phyloP scores from a whole-genome alignment of 35 echinoderm and acorn worm genomes.

The Heliocidaris tuberculata region DNA sequence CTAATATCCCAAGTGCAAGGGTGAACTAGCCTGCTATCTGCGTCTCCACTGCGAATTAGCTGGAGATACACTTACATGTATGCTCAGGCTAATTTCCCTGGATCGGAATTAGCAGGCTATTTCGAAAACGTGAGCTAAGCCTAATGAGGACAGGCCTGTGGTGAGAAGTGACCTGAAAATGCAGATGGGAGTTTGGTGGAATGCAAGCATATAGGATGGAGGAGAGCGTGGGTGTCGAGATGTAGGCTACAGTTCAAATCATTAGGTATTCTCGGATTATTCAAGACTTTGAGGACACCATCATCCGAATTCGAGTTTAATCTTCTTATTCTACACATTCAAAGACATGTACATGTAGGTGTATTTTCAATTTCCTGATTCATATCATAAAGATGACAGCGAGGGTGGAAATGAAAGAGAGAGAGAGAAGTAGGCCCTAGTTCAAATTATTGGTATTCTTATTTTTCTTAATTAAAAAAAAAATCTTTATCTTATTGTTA shows the following conservation, averaged over 20 bases:
- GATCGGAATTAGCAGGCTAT: neutral
- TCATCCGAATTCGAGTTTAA: neutral
- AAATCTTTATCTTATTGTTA: neutral
- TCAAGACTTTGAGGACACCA: neutral
- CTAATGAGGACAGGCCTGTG: neutral
- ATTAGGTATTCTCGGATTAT: neutral
- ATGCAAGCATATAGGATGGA: neutral
- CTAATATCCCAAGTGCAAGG: too few relatives aligned
- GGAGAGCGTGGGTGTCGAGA: neutral
- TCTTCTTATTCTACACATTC: neutral
- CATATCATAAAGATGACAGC: neutral
- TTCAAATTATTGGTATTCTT: neutral
- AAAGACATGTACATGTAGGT: neutral
- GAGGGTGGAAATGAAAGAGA: neutral
- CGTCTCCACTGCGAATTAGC: neutral
- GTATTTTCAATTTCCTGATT: neutral
- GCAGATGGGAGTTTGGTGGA: neutral
- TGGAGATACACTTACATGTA: too few relatives aligned
- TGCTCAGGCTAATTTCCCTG: too few relatives aligned
- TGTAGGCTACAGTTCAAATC: constrained; percentile 5
- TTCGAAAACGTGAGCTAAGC: neutral
- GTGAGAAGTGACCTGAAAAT: neutral
- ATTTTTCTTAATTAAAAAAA: neutral
- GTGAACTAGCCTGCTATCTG: too few relatives aligned
- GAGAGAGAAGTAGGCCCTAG: neutral